Evolutionary conservation across 92 coral and sea anemone species (phyloP).

Genomic region (Porites evermanni): DNA sequence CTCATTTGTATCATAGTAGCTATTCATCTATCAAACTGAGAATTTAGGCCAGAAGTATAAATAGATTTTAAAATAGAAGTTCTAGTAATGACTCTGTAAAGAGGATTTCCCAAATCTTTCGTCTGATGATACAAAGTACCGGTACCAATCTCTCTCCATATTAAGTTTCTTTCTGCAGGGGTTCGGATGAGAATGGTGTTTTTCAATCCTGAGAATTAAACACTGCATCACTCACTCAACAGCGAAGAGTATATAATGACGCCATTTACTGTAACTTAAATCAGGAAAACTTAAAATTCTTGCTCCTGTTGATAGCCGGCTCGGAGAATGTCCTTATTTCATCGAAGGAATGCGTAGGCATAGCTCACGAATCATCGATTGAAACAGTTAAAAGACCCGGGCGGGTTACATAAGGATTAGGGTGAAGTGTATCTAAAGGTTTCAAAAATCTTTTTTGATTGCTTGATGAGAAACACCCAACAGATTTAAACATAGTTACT

Average conservation of each 20-base stretch:
- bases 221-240: neutral
- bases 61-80: too few species aligned
- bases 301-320: neutral
- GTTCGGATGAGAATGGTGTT: too few species aligned
- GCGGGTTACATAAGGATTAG: neutral
- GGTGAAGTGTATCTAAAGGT: neutral
- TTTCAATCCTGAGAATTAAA: neutral
- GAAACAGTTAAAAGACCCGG: neutral
- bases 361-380: neutral
- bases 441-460: neutral
- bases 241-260: neutral
- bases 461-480: neutral
- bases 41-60: too few species aligned
- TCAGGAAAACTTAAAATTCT: neutral
- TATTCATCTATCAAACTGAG: neutral
- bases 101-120: slow-evolving; percentile 24
- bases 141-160: neutral
- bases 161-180: too few species aligned
- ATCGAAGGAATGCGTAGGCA: neutral
- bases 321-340: neutral
- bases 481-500: neutral
- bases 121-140: neutral
- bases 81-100: neutral
- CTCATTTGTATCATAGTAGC: neutral
- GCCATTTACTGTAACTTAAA: neutral